Evolutionary conservation across 2,888 invertebrate species (phyloP), one percentile per base, ranked within the genome.

Genomic region (Acleris emargana): DNA sequence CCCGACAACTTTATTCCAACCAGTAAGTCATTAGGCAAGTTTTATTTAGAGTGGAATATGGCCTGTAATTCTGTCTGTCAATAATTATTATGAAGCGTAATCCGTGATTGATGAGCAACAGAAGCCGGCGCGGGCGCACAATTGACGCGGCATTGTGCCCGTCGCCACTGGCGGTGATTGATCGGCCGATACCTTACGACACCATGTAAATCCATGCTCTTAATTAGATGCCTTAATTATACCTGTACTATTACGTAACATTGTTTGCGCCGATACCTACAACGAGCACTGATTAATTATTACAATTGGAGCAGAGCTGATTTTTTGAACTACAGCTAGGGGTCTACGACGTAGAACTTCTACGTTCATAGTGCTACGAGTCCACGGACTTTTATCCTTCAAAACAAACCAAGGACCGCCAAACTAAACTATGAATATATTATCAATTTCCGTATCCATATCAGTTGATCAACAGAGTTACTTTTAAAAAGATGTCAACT

Each of bases 71-170:
- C 80, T 74, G 73, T 75, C 83, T 83, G 89, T 89, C 89, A 88
- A 86, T 91, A 87, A 87, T 88, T 84, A 90, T 87, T 86, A 86
- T 78, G 72, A 72, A 71, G 78, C 78, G 80, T 88, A 87, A 88
- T 86, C 82, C 80, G 71, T 85, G 89, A 91, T 90, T 89, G 88
- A 90, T 89, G 86, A 80, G 79, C 73, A 80, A 87, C 90, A 82
- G 91, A 86, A 90, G 90, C 81, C 68, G 69, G 74, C 69, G 71
- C 74, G 77, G 78, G 76, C 83, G 73, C 76, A 79, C 87, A 88
- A 90, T 88, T 85, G 87, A 85, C 81, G 82, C 72, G 71, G 81
- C 75, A 88, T 89, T 89, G 88, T 88, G 72, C 52, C 60, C 66
- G 72, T 72, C 75, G 73, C 73, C 72, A 70, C 72, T 68, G 69